Conservation (phyloP, 2,797 vertebrate species). For the Sebastiscus tertius region DNA sequence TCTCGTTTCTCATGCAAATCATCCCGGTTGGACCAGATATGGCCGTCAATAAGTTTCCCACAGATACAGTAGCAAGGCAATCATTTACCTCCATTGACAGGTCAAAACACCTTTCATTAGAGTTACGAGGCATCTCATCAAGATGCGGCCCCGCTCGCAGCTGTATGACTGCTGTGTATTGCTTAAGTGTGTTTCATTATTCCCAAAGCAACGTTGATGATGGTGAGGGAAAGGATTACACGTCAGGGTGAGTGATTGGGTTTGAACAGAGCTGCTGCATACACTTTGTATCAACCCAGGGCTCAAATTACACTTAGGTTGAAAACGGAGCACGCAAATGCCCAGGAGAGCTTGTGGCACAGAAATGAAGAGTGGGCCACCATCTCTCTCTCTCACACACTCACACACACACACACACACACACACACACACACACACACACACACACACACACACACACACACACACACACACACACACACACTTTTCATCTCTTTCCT, state of each 20-base stretch:
- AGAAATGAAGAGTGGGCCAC: conserved; percentile 83
- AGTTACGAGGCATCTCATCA: conserved; percentile 77
- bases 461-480: conserved; percentile 33
- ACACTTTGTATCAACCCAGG: conserved; percentile 84
- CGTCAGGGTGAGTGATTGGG: conserved; percentile 86
- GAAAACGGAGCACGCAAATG: conserved; percentile 83
- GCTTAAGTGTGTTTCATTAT: conserved; percentile 85
- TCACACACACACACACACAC: conserved; percentile 32
- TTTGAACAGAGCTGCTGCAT: conserved; percentile 85
- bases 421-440: conserved; percentile 32
- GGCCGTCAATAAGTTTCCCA: conserved; percentile 64
- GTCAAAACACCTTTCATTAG: conserved; percentile 77
- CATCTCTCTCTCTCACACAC: conserved; percentile 51
- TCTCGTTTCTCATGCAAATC: conserved; percentile 64
- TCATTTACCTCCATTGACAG: conserved; percentile 71
- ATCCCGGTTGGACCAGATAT: conserved; percentile 52
- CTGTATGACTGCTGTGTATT: conserved; percentile 76
- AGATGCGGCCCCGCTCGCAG: conserved; percentile 65
- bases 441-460: conserved; percentile 34
- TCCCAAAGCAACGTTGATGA: conserved; percentile 81
- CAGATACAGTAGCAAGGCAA: conserved; percentile 71
- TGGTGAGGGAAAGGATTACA: conserved; percentile 81
- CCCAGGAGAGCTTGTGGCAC: conserved; percentile 85
- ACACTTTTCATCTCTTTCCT: conserved; percentile 61
- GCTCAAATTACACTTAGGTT: conserved; percentile 87